phyloP scores from a whole-genome alignment of 2,113 vertebrate genomes.

The Procavia capensis region DNA sequence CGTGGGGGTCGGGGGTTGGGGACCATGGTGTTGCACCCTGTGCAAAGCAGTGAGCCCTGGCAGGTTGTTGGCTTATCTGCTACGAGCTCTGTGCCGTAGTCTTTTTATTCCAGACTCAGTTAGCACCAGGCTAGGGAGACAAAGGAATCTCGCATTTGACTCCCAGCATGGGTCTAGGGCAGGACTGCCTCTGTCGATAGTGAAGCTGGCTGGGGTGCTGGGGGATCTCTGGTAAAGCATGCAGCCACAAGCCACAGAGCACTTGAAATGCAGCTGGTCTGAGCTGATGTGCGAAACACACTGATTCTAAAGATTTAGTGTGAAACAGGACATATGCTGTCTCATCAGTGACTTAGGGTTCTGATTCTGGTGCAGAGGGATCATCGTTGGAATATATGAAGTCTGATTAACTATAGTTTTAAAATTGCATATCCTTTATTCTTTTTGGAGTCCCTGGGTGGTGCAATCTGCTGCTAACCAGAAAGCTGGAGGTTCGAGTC shows the following conservation, averaged over 20 bases:
- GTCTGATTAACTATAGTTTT: neutral
- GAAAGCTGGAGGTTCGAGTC: neutral
- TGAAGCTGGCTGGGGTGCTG: neutral
- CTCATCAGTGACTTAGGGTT: too few relatives aligned
- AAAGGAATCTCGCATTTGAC: neutral
- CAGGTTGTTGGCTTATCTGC: neutral
- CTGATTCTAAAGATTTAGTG: too few relatives aligned
- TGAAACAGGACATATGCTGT: too few relatives aligned
- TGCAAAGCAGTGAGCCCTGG: neutral
- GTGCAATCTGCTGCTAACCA: neutral
- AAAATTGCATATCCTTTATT: too few relatives aligned
- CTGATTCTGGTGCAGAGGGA: neutral
- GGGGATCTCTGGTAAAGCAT: neutral
- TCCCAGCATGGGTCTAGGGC: neutral
- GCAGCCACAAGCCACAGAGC: neutral
- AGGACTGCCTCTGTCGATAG: neutral
- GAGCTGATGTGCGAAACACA: fast-evolving
- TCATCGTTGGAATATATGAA: neutral
- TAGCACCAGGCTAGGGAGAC: neutral
- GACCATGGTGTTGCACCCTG: neutral
- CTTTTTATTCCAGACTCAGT: neutral
- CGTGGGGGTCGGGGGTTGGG: too few relatives aligned
- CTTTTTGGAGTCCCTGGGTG: too few relatives aligned
- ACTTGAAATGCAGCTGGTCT: too few relatives aligned
- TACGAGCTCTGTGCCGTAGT: too few relatives aligned